Conservation (phyloP, 2,113 vertebrate species). For the Parotia lawesii region DNA sequence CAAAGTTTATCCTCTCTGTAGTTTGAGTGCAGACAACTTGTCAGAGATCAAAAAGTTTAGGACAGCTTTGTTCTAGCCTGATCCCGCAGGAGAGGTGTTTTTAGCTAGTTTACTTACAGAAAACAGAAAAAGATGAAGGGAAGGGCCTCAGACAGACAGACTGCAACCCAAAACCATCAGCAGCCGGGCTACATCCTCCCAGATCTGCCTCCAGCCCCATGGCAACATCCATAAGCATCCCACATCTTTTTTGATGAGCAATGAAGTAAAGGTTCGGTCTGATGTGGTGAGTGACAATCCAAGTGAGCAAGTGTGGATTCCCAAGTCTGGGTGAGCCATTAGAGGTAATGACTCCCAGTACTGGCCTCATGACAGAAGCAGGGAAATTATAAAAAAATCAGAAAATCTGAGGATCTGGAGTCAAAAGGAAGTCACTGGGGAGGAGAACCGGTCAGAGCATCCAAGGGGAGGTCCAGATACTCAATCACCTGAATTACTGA, state of each 20-base stretch:
- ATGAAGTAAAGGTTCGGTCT: not conserved
- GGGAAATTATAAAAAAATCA: not conserved
- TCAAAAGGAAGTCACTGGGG: not conserved
- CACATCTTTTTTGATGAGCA: accelerated
- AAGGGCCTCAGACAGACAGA: not conserved
- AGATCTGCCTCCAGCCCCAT: not conserved
- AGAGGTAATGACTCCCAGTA: not conserved
- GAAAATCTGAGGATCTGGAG: not conserved
- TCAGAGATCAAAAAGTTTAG: not conserved
- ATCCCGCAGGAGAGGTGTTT: not conserved
- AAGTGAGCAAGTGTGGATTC: not conserved
- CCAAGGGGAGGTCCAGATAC: not conserved
- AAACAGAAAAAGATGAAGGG: not conserved
- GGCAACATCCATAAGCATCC: not conserved
- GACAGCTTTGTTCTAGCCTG: not conserved
- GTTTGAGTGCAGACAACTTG: not conserved
- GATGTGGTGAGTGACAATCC: not conserved
- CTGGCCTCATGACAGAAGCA: not conserved
- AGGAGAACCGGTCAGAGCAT: not conserved
- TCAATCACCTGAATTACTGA: not conserved
- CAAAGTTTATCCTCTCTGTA: not conserved
- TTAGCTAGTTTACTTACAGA: not conserved
- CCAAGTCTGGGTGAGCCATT: not conserved
- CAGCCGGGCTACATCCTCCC: not conserved
- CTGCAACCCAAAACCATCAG: not conserved